Conservation (phyloP, 2,888 invertebrate species). For the Pterostichus niger region DNA sequence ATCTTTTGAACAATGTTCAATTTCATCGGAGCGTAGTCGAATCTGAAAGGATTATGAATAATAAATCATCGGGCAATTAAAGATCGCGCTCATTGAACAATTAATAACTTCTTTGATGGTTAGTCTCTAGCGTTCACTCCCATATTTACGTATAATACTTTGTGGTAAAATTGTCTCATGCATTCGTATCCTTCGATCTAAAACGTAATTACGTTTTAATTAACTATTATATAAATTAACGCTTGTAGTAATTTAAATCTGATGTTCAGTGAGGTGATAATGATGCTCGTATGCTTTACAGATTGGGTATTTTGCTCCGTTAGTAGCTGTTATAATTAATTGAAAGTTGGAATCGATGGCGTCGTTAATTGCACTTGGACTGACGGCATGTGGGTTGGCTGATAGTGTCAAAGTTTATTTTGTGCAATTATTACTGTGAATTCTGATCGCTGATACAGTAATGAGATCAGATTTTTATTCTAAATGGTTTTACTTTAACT, state of each 20-base stretch:
- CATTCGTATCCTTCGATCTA: slow-evolving; percentile 33
- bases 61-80: slow-evolving; percentile 62
- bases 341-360: slow-evolving; percentile 35
- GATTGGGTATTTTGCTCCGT: slow-evolving; percentile 45
- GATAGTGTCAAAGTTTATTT: slow-evolving; percentile 41
- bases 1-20: slow-evolving; percentile 16
- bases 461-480: slow-evolving; percentile 30
- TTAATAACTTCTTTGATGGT: slow-evolving; percentile 55
- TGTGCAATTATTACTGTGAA: slow-evolving; percentile 28
- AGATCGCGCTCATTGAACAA: slow-evolving; percentile 44
- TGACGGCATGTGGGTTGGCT: slow-evolving; percentile 19
- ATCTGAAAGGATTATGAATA: slow-evolving; percentile 44
- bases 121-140: slow-evolving; percentile 24
- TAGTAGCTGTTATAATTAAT: slow-evolving; percentile 47
- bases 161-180: slow-evolving; percentile 55
- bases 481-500: not conserved
- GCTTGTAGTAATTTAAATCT: slow-evolving; percentile 53
- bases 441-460: slow-evolving; percentile 17
- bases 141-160: slow-evolving; percentile 47
- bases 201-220: slow-evolving; percentile 63
- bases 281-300: slow-evolving; percentile 39
- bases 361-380: slow-evolving; percentile 6
- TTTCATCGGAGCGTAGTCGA: slow-evolving; percentile 39
- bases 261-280: slow-evolving; percentile 48
- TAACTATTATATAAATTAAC: slow-evolving; percentile 63